Evolutionary conservation across 2,113 vertebrate species (phyloP).

Genomic region (Piaya cayana): DNA sequence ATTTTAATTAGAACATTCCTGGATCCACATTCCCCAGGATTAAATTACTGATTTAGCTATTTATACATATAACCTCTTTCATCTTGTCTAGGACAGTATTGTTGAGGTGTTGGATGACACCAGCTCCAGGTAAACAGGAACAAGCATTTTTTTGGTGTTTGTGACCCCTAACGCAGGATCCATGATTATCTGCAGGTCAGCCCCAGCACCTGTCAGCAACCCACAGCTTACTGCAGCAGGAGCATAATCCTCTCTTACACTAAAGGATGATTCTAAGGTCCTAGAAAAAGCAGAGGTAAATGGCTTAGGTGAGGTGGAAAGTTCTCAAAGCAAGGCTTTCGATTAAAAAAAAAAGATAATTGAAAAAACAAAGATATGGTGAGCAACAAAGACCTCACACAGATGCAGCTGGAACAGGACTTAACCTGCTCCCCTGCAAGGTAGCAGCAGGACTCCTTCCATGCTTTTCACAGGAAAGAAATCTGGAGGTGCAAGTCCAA

Average conservation of each 20-base stretch:
- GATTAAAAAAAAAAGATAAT: too few species aligned
- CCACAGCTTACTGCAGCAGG: not conserved
- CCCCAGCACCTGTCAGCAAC: constrained; percentile 13
- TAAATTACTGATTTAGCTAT: not conserved
- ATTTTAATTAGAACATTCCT: constrained; percentile 65
- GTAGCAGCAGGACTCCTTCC: not conserved
- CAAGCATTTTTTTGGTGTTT: not conserved
- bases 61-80: not conserved
- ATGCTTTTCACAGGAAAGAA: not conserved
- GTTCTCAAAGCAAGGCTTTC: not conserved
- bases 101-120: not conserved
- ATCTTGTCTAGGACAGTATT: not conserved
- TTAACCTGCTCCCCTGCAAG: not conserved
- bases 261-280: not conserved
- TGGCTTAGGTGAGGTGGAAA: not conserved
- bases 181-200: not conserved
- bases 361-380: not conserved
- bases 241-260: constrained; percentile 16
- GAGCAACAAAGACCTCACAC: not conserved
- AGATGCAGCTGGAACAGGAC: not conserved
- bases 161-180: not conserved
- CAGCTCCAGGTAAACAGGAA: not conserved
- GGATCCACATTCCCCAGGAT: constrained; percentile 26
- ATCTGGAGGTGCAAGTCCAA: not conserved
- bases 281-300: constrained; percentile 10